phyloP scores from a whole-genome alignment of 2,888 invertebrate genomes.

The Platycnemis pennipes region DNA sequence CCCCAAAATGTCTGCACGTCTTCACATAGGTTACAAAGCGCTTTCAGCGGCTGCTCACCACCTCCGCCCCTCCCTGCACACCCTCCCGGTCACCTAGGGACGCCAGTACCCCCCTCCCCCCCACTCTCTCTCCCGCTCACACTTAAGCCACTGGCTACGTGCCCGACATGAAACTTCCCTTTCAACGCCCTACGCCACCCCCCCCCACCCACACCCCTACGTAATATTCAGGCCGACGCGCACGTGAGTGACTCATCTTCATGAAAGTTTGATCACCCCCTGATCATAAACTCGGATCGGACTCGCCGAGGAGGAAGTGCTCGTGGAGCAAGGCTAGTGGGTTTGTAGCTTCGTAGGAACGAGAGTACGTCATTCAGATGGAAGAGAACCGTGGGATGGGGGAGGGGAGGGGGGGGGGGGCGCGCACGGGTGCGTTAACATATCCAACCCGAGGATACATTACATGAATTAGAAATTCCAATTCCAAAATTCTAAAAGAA shows the following conservation, averaged over 20 bases:
- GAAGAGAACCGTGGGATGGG: no score
- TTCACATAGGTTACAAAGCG: not conserved
- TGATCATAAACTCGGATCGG: not conserved
- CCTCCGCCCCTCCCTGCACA: not conserved
- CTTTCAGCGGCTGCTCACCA: not conserved
- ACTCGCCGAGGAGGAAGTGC: not conserved
- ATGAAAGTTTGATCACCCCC: not conserved
- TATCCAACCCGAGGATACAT: no score
- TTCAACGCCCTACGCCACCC: not conserved
- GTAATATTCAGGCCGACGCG: constrained; percentile 22
- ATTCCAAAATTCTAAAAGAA: no score
- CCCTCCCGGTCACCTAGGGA: not conserved
- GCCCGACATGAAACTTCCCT: constrained; percentile 34
- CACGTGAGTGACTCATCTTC: constrained; percentile 4
- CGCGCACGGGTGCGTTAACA: no score
- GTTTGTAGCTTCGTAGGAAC: no score
- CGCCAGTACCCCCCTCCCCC: not conserved
- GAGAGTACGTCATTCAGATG: no score
- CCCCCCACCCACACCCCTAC: not conserved
- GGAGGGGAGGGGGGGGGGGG: no score
- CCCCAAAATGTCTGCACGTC: not conserved
- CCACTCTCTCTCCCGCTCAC: not conserved
- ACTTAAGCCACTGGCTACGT: constrained; percentile 26
- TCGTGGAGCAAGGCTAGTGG: no score
- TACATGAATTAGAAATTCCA: no score